Conservation (phyloP, 1,140 invertebrate species). For the Rhopalosiphum maidis region DNA sequence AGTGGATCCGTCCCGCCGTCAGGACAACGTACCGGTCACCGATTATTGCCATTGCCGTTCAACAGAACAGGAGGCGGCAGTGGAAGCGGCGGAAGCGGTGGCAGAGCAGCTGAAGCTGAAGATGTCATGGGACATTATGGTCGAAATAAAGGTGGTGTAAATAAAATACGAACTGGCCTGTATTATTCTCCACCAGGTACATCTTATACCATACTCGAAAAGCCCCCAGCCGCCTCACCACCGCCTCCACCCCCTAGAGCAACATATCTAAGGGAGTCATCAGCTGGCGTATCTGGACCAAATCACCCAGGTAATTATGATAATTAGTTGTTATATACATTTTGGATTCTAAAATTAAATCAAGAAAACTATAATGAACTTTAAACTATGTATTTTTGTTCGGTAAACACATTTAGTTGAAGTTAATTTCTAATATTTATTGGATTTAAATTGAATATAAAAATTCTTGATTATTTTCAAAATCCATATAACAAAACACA, state of each 20-base stretch:
- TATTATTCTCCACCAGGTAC: slow-evolving; percentile 73
- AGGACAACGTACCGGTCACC: slow-evolving; percentile 44
- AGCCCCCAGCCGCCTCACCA: slow-evolving; percentile 71
- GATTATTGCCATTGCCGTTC: slow-evolving; percentile 56
- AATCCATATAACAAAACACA: not conserved
- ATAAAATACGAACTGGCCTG: slow-evolving; percentile 60
- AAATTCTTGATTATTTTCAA: not conserved
- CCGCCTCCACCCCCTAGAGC: slow-evolving; percentile 64
- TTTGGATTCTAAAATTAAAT: not conserved
- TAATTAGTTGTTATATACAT: not conserved
- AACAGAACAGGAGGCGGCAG: slow-evolving; percentile 32
- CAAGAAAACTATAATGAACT: not conserved
- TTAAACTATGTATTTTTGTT: not conserved
- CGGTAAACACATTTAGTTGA: not conserved
- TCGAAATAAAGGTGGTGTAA: slow-evolving; percentile 62
- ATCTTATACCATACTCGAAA: slow-evolving; percentile 84
- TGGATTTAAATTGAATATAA: not conserved
- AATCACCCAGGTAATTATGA: slow-evolving; percentile 11
- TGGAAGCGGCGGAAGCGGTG: slow-evolving; percentile 39
- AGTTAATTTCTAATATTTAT: not conserved
- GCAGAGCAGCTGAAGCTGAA: slow-evolving; percentile 64
- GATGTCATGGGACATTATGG: slow-evolving; percentile 64
- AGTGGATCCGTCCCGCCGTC: slow-evolving; percentile 45
- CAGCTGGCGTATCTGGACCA: slow-evolving; percentile 60
- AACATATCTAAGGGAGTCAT: slow-evolving; percentile 72